A percentile compares a stretch with the other conserved stretches of the same genome.
Conservation (phyloP, 2,113 vertebrate species). For the Equus przewalskii region DNA sequence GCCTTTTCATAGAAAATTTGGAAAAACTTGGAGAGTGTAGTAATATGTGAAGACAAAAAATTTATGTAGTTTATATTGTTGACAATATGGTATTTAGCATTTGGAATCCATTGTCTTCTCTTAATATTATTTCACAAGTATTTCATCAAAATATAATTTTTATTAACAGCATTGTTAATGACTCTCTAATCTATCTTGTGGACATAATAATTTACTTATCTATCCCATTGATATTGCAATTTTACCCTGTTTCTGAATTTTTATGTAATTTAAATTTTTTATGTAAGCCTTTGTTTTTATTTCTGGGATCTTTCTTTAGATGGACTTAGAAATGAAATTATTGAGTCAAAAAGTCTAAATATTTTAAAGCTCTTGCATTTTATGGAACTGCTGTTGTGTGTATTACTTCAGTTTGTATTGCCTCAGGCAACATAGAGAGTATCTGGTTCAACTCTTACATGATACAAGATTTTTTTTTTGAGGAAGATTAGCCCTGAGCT, state of each 20-base stretch:
- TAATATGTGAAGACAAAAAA: neutral
- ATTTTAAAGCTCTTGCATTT: neutral
- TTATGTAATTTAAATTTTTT: neutral
- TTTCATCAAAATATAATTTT: slow-evolving; percentile 9
- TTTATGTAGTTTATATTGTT: neutral
- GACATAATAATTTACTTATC: neutral
- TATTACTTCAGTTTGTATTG: neutral
- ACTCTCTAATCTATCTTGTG: neutral
- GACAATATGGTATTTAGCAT: neutral
- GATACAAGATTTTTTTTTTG: neutral
- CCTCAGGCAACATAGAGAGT: neutral
- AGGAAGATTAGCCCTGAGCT: no score
- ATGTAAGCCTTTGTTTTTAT: neutral
- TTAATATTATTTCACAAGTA: neutral
- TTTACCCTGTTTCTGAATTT: neutral
- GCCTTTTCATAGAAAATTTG: neutral
- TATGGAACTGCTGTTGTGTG: neutral
- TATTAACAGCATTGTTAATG: neutral
- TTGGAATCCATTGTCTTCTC: neutral
- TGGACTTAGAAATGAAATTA: neutral
- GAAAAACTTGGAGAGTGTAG: neutral
- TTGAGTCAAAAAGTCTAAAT: neutral
- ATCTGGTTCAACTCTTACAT: neutral
- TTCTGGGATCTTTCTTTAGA: neutral
- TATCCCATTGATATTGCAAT: neutral